Evolutionary conservation across 2,797 vertebrate genomes (phyloP).

Genomic region (Coluber constrictor): DNA sequence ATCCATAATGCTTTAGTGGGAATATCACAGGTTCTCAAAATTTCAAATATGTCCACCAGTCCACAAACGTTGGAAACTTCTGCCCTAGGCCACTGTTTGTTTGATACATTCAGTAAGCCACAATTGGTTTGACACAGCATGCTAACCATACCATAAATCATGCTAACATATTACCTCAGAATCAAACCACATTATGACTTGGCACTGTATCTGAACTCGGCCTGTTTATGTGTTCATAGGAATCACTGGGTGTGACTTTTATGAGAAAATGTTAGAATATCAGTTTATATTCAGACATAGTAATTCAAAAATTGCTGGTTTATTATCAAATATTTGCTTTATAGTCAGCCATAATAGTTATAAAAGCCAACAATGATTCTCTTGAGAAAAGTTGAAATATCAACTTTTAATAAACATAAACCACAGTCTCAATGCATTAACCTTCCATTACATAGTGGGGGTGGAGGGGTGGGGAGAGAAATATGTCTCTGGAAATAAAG

Average conservation of each 20-base stretch:
- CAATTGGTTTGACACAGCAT: neutral
- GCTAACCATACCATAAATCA: neutral
- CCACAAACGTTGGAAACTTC: neutral
- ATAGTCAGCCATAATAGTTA: slow-evolving; percentile 55
- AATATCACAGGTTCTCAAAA: neutral
- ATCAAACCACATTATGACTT: neutral
- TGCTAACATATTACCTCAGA: neutral
- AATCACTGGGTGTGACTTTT: neutral
- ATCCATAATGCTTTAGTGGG: neutral
- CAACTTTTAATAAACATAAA: slow-evolving; percentile 60
- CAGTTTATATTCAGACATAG: neutral
- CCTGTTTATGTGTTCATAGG: neutral
- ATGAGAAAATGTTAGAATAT: neutral
- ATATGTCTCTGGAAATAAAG: slow-evolving; percentile 67
- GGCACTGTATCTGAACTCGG: neutral
- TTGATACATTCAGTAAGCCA: neutral
- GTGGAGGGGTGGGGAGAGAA: slow-evolving; percentile 8
- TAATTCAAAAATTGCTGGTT: slow-evolving; percentile 31
- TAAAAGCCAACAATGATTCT: slow-evolving; percentile 56
- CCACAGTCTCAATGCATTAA: slow-evolving; percentile 65
- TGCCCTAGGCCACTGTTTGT: neutral
- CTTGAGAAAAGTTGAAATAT: slow-evolving; percentile 61
- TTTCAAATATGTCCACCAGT: neutral
- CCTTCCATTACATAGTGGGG: slow-evolving; percentile 52
- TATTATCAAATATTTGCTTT: slow-evolving; percentile 70